Base-by-base conservation (phyloP, 2,113 vertebrate genomes). In the Reinhardtius hippoglossoides region DNA sequence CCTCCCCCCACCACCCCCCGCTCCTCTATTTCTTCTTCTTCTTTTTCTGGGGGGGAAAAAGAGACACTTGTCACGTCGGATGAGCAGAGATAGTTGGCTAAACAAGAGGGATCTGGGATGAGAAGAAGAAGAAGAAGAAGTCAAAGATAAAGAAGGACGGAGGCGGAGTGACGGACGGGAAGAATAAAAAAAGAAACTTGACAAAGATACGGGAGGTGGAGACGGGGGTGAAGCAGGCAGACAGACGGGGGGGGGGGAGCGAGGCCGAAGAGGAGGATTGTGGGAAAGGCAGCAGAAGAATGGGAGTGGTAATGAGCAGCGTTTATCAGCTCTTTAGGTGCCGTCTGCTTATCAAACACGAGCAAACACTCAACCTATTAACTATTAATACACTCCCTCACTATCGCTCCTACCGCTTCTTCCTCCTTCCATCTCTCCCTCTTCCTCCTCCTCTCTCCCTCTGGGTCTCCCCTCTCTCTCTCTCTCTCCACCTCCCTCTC, bases 281-380 rank as follows among this genome's bases (percentile, higher is more conserved):
- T 92, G 92, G 90, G 92, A 92, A 89, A 82, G 21, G 23, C 56
- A 2, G 76, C 52, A 55, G 73, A 90, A 90, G 80, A 91, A 93
- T 87, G 66, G 83, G 37, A 61, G 71, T 68, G 62, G 79, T 92
- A 91, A 93, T 91, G 90, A 92, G 85, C 70, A 73, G 83, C 87
- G 91, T 91, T 92, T 89, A 91, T 92, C 90, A 59, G 83, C 76
- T 89, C 88, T 88, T 91, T 87, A 91, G 87, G 86, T 90, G 81
- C 82, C 78, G 86, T 84, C 92, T 87, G 86, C 88, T 92, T 93
- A 89, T 92, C 90, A 91, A 92, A 89, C 83, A 80, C 86, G 54
- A 78, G 74, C 90, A 90, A 90, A 91, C 88, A 92, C 87, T 88
- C 84, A 82, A 75, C 83, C 81, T 80, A 92, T 92, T 88, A 93